Evolutionary conservation across 2,888 invertebrate genomes (phyloP).

Genomic region (Schizaphis graminum): DNA sequence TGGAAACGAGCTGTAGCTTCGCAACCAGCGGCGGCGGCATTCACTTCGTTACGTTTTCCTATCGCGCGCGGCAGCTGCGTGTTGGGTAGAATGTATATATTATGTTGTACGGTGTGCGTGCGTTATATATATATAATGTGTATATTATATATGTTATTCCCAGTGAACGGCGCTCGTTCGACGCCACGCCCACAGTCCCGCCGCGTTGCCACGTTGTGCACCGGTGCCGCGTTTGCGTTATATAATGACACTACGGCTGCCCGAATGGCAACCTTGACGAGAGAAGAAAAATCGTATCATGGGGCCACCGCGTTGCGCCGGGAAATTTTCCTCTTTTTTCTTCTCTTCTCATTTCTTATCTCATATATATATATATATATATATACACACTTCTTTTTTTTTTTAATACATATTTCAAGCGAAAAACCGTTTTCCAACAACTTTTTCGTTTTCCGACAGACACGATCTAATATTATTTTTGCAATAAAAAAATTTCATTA

Average conservation of each 20-base stretch:
- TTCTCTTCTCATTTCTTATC: not conserved
- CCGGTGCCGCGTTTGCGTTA: constrained; percentile 54
- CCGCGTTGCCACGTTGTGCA: constrained; percentile 55
- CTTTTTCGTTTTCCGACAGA: not conserved
- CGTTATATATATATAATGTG: constrained; percentile 25
- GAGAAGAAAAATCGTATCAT: constrained; percentile 55
- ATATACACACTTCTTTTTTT: too few species aligned
- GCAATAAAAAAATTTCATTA: not conserved
- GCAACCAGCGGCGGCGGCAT: constrained; percentile 54
- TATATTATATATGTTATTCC: constrained; percentile 51
- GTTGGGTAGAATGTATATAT: constrained; percentile 55
- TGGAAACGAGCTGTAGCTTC: constrained; percentile 53
- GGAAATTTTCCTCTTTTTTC: constrained; percentile 52
- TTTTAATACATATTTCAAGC: not conserved
- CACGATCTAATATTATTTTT: constrained; percentile 2
- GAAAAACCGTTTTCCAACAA: constrained; percentile 22
- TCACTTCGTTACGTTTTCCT: constrained; percentile 64
- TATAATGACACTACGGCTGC: constrained; percentile 54
- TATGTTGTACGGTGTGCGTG: constrained; percentile 35
- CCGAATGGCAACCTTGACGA: constrained; percentile 55
- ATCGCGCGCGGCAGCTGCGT: constrained; percentile 64
- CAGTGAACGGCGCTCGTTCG: constrained; percentile 37
- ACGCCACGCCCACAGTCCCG: constrained; percentile 60
- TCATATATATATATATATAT: constrained; percentile 1
- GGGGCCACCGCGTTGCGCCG: constrained; percentile 49